phyloP scores from a whole-genome alignment of 1,140 invertebrate genomes.

The Asobara japonica region DNA sequence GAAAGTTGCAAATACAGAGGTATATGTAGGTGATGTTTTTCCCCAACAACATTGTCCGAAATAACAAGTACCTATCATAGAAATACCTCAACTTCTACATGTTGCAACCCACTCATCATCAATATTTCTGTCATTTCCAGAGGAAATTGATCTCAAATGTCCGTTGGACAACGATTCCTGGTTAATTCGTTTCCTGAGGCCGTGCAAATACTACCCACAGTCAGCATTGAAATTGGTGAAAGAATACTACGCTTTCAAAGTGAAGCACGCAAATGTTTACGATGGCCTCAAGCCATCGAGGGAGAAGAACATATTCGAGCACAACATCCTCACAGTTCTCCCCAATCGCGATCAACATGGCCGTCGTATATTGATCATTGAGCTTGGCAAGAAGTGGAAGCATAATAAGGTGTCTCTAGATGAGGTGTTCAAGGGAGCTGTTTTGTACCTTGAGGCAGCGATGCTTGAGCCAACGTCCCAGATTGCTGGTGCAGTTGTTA shows the following conservation, averaged over 20 bases:
- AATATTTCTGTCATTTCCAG: conserved; percentile 63
- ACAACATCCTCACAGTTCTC: conserved; percentile 80
- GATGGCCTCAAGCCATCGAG: conserved; percentile 74
- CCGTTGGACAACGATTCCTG: conserved; percentile 78
- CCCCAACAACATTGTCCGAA: too few species aligned
- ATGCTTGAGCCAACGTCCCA: conserved; percentile 82
- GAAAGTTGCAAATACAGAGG: too few species aligned
- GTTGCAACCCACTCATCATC: background rate
- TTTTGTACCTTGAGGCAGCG: conserved; percentile 81
- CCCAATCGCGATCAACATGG: conserved; percentile 80
- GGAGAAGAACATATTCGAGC: conserved; percentile 80
- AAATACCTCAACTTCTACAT: too few species aligned
- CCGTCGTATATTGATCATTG: conserved; percentile 77
- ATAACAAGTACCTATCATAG: too few species aligned
- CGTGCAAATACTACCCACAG: conserved; percentile 84
- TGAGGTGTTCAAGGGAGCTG: conserved; percentile 84
- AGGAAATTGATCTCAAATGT: conserved; percentile 74
- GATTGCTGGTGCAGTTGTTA: conserved; percentile 79
- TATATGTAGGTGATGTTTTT: too few species aligned
- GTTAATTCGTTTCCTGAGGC: conserved; percentile 79
- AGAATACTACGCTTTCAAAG: conserved; percentile 82
- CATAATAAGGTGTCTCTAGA: conserved; percentile 80
- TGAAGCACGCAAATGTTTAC: conserved; percentile 79
- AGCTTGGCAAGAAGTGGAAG: conserved; percentile 87
- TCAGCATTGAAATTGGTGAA: conserved; percentile 79